Base-by-base conservation (phyloP, 2,113 vertebrate genomes). In the Zosterops japonicus region DNA sequence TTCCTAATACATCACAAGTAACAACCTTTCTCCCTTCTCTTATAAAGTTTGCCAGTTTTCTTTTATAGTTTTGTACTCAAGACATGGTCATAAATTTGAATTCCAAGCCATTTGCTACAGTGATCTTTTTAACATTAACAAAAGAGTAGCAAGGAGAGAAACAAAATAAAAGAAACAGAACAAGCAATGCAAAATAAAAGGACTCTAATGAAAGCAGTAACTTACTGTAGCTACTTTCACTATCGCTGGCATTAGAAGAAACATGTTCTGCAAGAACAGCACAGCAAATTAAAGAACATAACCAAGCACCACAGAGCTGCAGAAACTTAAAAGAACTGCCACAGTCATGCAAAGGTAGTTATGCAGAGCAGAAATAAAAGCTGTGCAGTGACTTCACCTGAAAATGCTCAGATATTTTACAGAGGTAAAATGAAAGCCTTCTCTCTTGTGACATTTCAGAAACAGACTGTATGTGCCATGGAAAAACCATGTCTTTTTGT, bases 161-260 rank as follows among this genome's bases (percentile, higher is more conserved):
- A 84, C 36, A 78, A 97, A 97, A 92, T 82, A 96, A 97, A 96
- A 92, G 28, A 94, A 94, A 89, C 57, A 86, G 63, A 95, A 87
- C 72, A 94, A 96, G 97, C 94, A 96, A 94, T 82, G 91, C 97
- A 98, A 98, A 97, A 87, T 94, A 97, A 98, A 98, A 96, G 96
- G 93, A 90, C 88, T 89, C 97, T 97, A 97, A 98, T 95, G 94
- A 97, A 98, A 98, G 98, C 97, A 94, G 59, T 96, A 97, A 98
- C 98, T 98, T 98, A 98, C 98, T 97, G 98, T 97, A 98, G 98
- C 98, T 98, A 98, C 98, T 98, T 98, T 98, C 98, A 96, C 98
- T 98, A 98, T 98, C 98, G 97, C 98, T 98, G 98, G 98, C 98
- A 98, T 98, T 98, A 98, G 98, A 98, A 97, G 98, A 98, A 96